Evolutionary conservation across 2,113 vertebrate genomes (phyloP).

Genomic region (Chlorodrepanis virens): DNA sequence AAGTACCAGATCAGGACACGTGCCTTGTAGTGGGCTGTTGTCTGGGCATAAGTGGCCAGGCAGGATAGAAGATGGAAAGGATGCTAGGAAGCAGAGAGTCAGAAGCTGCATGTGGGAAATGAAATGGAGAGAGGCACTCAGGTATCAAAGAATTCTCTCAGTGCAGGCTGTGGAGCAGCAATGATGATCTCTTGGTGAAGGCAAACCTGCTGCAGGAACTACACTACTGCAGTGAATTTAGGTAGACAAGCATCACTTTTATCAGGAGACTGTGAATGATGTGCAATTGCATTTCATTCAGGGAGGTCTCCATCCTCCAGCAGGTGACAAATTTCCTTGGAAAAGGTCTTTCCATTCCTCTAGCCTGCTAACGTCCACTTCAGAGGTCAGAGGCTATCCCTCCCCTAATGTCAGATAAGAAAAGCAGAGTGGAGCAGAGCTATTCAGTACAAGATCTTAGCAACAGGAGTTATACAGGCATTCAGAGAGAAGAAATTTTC

Average conservation of each 20-base stretch:
- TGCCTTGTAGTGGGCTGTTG: background rate
- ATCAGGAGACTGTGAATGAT: background rate
- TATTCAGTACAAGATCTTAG: background rate
- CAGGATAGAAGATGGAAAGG: background rate
- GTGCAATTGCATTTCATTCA: background rate
- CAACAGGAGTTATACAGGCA: background rate
- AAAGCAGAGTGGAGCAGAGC: background rate
- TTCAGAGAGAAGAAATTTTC: background rate
- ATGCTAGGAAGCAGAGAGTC: background rate
- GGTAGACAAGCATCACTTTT: background rate
- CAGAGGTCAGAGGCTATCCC: background rate
- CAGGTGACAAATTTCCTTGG: background rate
- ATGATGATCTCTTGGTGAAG: background rate
- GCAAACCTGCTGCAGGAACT: background rate
- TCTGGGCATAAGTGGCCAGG: background rate
- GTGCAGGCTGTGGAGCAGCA: background rate
- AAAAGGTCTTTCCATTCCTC: background rate
- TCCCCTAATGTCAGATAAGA: background rate
- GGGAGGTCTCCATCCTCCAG: background rate
- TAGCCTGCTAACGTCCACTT: background rate
- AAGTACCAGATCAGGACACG: background rate
- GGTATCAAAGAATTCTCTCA: background rate
- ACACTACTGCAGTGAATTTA: background rate
- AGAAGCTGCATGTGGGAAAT: background rate
- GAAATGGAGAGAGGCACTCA: background rate